phyloP scores from a whole-genome alignment of 1,140 invertebrate genomes.

The Dinoponera quadriceps region DNA sequence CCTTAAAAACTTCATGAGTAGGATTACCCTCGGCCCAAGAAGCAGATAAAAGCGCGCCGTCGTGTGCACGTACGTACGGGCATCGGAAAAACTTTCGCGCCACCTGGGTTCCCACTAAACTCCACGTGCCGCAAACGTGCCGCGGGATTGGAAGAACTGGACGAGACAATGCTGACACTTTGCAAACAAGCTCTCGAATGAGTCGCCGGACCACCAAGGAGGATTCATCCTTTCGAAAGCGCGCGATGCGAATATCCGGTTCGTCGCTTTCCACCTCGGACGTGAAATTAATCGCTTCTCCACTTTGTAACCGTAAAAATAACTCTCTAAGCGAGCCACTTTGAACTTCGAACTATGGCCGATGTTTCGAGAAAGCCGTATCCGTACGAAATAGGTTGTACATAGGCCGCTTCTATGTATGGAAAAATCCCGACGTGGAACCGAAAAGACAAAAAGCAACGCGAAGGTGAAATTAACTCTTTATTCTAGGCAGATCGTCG shows the following conservation, averaged over 20 bases:
- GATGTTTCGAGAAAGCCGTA: too few species aligned
- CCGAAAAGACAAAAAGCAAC: too few species aligned
- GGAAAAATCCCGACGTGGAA: too few species aligned
- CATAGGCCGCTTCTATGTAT: too few species aligned
- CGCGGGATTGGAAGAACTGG: constrained; percentile 11
- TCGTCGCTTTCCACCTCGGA: background rate
- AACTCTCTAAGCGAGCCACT: too few species aligned
- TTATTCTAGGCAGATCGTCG: too few species aligned
- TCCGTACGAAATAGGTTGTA: too few species aligned
- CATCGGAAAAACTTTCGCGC: constrained; percentile 24
- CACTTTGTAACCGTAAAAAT: too few species aligned
- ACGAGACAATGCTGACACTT: background rate
- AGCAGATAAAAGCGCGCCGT: constrained; percentile 1
- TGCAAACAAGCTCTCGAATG: background rate
- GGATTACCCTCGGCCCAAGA: constrained; percentile 18
- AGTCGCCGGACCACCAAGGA: background rate
- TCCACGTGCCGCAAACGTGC: background rate
- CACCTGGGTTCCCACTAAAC: constrained; percentile 26
- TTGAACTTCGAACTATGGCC: too few species aligned
- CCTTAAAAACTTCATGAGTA: constrained; percentile 36
- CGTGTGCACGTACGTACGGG: background rate
- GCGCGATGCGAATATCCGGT: background rate
- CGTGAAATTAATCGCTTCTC: background rate
- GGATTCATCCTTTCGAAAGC: background rate
- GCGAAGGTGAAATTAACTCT: too few species aligned